These are phyloP conservation scores for Pseudeuparius sepicola DNA, from an alignment of 2,888 invertebrate species.

Conservation along the genomic window DNA sequence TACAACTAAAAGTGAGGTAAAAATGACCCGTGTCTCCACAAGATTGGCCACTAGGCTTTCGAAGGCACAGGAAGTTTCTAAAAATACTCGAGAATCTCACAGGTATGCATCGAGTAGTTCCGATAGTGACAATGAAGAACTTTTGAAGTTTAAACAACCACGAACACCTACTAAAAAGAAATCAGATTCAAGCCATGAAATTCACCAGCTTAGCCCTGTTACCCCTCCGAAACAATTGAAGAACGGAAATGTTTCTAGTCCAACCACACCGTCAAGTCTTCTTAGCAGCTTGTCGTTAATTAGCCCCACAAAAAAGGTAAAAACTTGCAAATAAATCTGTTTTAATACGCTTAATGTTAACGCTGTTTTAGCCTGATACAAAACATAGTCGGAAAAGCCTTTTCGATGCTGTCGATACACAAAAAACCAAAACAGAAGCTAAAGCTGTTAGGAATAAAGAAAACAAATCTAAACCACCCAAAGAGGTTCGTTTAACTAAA, in stretches of 20 bases:
- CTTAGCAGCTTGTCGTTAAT: slow-evolving; percentile 28
- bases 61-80: too few relatives aligned
- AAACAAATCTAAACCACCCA: slow-evolving; percentile 3
- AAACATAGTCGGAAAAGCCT: slow-evolving; percentile 10
- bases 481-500: slow-evolving; percentile 10
- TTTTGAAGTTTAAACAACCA: too few relatives aligned
- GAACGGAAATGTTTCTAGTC: slow-evolving; percentile 12
- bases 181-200: slow-evolving; percentile 12
- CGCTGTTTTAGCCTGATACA: too few relatives aligned
- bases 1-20: too few relatives aligned
- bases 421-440: slow-evolving; percentile 1
- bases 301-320: slow-evolving; percentile 22
- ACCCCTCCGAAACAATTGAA: slow-evolving; percentile 37
- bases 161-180: slow-evolving; percentile 19
- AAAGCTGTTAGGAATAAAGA: background rate
- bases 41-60: too few relatives aligned
- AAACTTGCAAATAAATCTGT: too few relatives aligned
- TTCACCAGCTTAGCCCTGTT: slow-evolving; percentile 19
- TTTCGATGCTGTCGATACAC: slow-evolving; percentile 19
- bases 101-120: too few relatives aligned
- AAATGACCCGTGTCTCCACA: too few relatives aligned
- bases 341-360: too few relatives aligned
- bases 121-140: slow-evolving; percentile 20
- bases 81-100: too few relatives aligned
- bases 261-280: slow-evolving; percentile 29